Base-by-base conservation (phyloP, 2,113 vertebrate species). In the Boulengeromyrus knoepffleri region DNA sequence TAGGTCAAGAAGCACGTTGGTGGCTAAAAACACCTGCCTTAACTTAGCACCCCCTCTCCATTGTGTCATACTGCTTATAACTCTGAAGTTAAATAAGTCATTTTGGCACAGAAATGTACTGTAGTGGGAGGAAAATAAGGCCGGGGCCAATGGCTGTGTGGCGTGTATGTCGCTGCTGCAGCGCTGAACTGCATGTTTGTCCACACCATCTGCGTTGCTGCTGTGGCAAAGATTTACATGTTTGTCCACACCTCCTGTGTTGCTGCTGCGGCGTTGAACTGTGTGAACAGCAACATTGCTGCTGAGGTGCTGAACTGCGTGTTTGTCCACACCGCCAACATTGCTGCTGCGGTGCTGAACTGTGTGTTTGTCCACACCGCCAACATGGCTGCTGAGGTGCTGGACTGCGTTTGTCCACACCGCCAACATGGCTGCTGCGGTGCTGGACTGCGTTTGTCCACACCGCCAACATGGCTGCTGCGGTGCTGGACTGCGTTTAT, bases 181-280 rank as follows among this genome's bases (percentile, higher is more conserved):
- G 12, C 0, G 49, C 13, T 13, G 49, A 52, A 56, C 53, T 21
- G 19, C 5, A 6, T 6, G 19, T 56, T 56, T 56, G 53, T 56
- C 52, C 19, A 21, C 52, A 21, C 4, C 17, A 0, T 6, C 52
- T 21, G 52, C 17, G 17, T 56, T 56, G 19, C 53, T 56, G 19
- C 53, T 56, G 53, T 1, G 0, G 56, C 1, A 5, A 2, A 0
- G 56, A n/a, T 0, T 0, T 62, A 1, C 21, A 21, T 21, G 53
- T 58, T 58, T 58, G 56, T 58, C 56, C 21, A n/a, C 19, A 24
- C 0, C 45, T 4, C 45, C 45, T 5, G 45, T 0, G 5, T 45
- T 45, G 0, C 5, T 45, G 45, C 45, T 45, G 45, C 0, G 5
- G 45, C 5, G 45, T 3, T 17, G 52, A 53, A 53, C 52, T 53